Base-by-base conservation (phyloP, 2,113 vertebrate species). In the Erinaceus europaeus region DNA sequence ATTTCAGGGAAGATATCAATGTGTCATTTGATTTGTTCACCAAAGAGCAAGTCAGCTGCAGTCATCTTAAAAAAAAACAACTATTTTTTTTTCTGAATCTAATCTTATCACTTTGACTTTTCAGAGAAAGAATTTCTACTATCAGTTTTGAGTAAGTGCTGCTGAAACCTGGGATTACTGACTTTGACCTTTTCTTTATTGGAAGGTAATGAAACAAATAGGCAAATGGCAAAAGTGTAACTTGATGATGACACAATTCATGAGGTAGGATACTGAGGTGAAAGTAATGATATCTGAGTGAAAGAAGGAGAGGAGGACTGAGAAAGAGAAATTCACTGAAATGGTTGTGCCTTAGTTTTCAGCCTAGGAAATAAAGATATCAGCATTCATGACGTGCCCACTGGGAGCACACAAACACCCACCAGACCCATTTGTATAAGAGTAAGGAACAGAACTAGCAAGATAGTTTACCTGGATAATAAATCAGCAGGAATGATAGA, bases 181-280 rank as follows among this genome's bases (percentile, higher is more conserved):
- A 3, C 40, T 77, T 5, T 93, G 94, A 93, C 94, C 91, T 95
- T 94, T 86, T 36, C 91, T 91, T 94, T 92, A 94, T 87, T 3
- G 0, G 57, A 65, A 86, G 91, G 78, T 65, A 25, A 77, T 92
- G 76, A 93, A 92, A 29, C 0, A 3, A 91, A 91, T 29, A 74
- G 23, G 29, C 69, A 32, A 81, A 48, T n/a, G 84, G 83, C 91
- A 86, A 92, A 55, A 87, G 52, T 50, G 71, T 64, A 42, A 84
- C n/a, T n/a, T n/a, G 48, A 38, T 15, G 67, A 90, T 27, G 69
- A 50, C 29, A 0, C 29, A 61, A 81, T 84, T 62, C 74, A 92
- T 1, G 85, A 84, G 83, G 62, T n/a, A 69, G 34, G 57, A 3
- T 48, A 23, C 15, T 4, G 0, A 1, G 2, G 53, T 9, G 55